phyloP scores from a whole-genome alignment of 2,888 invertebrate genomes.

The Phortica magna region DNA sequence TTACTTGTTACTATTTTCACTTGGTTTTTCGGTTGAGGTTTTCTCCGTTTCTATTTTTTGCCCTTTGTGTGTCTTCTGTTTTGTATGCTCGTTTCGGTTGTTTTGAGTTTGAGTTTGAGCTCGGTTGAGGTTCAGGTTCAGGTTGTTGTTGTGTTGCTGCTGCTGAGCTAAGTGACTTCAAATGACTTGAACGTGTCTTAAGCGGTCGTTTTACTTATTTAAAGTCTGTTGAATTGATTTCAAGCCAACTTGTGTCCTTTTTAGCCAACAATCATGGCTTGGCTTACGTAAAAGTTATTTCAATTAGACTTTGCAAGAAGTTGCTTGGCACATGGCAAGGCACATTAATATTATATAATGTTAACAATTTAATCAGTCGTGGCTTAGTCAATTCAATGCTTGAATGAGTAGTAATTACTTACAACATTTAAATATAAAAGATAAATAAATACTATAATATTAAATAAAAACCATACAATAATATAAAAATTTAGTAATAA shows the following conservation, averaged over 20 bases:
- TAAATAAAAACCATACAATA: too few relatives aligned
- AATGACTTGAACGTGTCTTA: constrained; percentile 27
- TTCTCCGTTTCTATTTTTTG: background rate
- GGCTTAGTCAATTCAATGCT: too few relatives aligned
- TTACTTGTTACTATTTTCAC: background rate
- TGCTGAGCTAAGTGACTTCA: constrained; percentile 22
- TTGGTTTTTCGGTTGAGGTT: background rate
- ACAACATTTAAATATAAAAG: too few relatives aligned
- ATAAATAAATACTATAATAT: too few relatives aligned
- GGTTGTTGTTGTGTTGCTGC: background rate
- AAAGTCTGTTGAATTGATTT: background rate
- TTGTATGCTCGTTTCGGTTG: background rate
- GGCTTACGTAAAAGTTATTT: too few relatives aligned
- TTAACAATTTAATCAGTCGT: too few relatives aligned
- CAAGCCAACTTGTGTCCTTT: background rate
- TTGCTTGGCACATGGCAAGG: too few relatives aligned
- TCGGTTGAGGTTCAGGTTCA: constrained; percentile 13
- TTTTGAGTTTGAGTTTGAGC: background rate
- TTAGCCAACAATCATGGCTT: too few relatives aligned
- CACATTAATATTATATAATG: too few relatives aligned
- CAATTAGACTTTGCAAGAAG: too few relatives aligned
- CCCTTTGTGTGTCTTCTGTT: background rate
- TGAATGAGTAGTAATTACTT: too few relatives aligned
- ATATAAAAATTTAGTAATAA: too few relatives aligned
- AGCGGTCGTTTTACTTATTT: constrained; percentile 13